These are phyloP conservation scores for Autographa pulchrina DNA, from an alignment of 2,888 invertebrate genomes.

Conservation along the genomic window DNA sequence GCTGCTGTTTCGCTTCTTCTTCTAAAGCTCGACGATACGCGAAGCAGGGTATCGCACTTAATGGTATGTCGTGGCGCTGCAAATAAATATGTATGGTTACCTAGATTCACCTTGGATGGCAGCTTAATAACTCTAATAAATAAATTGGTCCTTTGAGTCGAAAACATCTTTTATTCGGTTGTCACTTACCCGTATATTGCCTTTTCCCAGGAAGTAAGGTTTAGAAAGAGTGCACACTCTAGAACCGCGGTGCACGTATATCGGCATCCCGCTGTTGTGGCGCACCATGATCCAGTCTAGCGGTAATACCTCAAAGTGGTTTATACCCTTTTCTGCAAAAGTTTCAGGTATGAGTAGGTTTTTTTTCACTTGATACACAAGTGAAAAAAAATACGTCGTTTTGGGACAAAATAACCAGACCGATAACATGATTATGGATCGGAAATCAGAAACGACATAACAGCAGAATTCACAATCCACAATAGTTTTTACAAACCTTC, in stretches of 20 bases:
- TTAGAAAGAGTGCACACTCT: conserved; percentile 97
- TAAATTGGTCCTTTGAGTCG: background rate
- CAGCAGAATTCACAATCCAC: too few species aligned
- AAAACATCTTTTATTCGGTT: background rate
- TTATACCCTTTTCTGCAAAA: conserved; percentile 93
- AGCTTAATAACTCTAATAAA: too few species aligned
- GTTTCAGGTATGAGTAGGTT: background rate
- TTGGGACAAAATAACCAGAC: background rate
- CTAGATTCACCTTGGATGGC: too few species aligned
- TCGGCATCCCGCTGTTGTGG: conserved; percentile 98
- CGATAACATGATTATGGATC: background rate
- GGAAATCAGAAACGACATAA: too few species aligned
- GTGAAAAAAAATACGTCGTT: background rate
- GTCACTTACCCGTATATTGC: conserved; percentile 93
- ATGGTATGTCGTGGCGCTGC: conserved; percentile 97
- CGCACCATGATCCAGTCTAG: conserved; percentile 99
- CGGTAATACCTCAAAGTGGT: conserved; percentile 98
- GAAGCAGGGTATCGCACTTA: conserved; percentile 98
- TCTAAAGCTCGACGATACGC: conserved; percentile 95
- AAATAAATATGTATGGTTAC: conserved; percentile 59
- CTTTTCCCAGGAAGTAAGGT: conserved; percentile 98
- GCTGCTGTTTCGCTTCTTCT: conserved; percentile 90
- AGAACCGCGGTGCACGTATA: conserved; percentile 96
- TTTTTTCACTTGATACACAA: too few species aligned
- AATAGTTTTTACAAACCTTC: conserved; percentile 86